phyloP scores from a whole-genome alignment of 2,797 vertebrate species.

The Gouania willdenowi region DNA sequence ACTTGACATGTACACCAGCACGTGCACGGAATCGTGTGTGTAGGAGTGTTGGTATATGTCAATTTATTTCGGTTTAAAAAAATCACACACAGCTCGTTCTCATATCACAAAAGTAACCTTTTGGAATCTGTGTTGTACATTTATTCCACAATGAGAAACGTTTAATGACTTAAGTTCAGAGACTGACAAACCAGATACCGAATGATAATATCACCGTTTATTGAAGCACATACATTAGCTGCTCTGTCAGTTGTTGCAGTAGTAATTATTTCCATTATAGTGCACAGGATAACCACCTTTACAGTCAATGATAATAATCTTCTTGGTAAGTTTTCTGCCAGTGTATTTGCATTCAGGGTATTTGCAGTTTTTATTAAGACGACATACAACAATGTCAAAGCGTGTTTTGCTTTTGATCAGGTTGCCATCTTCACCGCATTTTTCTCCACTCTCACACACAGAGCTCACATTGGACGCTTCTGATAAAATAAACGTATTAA shows the following conservation, averaged over 20 bases:
- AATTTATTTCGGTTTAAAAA: too few species aligned
- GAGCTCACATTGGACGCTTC: rapidly evolving
- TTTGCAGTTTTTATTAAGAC: rapidly evolving
- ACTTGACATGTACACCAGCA: too few species aligned
- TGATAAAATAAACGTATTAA: background rate
- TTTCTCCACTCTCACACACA: background rate
- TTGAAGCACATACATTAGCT: background rate
- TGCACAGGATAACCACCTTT: background rate
- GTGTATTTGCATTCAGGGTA: background rate
- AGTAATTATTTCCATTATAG: background rate
- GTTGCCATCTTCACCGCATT: rapidly evolving
- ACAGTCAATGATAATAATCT: slow-evolving; percentile 9
- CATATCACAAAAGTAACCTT: too few species aligned
- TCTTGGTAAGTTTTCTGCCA: background rate
- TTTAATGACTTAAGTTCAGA: too few species aligned
- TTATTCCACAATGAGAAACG: too few species aligned
- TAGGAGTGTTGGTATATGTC: too few species aligned
- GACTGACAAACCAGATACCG: too few species aligned
- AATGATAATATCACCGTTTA: too few species aligned
- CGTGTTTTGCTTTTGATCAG: background rate
- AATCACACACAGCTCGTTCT: too few species aligned
- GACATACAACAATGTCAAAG: slow-evolving; percentile 3
- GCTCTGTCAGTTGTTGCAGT: slow-evolving; percentile 2
- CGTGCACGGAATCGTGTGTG: too few species aligned
- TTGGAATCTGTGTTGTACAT: too few species aligned